Conservation (phyloP, 2,113 vertebrate genomes). For the Pterophyllum scalare region DNA sequence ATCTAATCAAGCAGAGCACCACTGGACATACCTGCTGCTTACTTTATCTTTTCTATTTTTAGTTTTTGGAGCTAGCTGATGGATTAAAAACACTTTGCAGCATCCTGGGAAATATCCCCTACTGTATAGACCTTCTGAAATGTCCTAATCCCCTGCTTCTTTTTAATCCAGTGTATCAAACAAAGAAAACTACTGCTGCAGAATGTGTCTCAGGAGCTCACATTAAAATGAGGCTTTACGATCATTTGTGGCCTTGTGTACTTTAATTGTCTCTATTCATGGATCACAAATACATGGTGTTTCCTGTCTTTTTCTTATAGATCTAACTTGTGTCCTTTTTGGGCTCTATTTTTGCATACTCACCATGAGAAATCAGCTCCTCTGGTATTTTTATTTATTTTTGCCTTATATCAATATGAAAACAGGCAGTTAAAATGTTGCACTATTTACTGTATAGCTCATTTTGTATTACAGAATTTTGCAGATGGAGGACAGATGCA, state of each 20-base stretch:
- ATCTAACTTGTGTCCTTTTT: not conserved
- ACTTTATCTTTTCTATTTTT: slow-evolving; percentile 28
- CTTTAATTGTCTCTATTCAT: not conserved
- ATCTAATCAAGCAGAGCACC: not conserved
- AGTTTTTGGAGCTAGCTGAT: slow-evolving; percentile 32
- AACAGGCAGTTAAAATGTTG: slow-evolving; percentile 49
- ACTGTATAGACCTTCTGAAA: slow-evolving; percentile 78
- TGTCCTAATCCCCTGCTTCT: slow-evolving; percentile 74
- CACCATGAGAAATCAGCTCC: slow-evolving; percentile 9
- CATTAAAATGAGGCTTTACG: not conserved
- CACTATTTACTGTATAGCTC: slow-evolving; percentile 21
- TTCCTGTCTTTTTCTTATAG: not conserved
- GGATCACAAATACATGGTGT: not conserved
- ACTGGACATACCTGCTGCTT: not conserved
- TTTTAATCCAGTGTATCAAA: slow-evolving; percentile 75
- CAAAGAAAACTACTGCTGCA: slow-evolving; percentile 68
- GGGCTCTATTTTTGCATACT: not conserved
- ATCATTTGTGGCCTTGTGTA: slow-evolving; percentile 1
- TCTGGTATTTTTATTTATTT: not conserved
- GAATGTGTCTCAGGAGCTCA: slow-evolving; percentile 31
- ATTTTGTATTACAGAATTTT: slow-evolving; percentile 42
- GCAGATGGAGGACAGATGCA: slow-evolving; percentile 53
- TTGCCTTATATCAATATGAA: slow-evolving; percentile 34
- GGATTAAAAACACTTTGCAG: slow-evolving; percentile 69
- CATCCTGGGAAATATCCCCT: slow-evolving; percentile 63